Evolutionary conservation across 2,797 vertebrate species (phyloP), one percentile per base, ranked within the genome.

Genomic region (Poeciliopsis turneri): DNA sequence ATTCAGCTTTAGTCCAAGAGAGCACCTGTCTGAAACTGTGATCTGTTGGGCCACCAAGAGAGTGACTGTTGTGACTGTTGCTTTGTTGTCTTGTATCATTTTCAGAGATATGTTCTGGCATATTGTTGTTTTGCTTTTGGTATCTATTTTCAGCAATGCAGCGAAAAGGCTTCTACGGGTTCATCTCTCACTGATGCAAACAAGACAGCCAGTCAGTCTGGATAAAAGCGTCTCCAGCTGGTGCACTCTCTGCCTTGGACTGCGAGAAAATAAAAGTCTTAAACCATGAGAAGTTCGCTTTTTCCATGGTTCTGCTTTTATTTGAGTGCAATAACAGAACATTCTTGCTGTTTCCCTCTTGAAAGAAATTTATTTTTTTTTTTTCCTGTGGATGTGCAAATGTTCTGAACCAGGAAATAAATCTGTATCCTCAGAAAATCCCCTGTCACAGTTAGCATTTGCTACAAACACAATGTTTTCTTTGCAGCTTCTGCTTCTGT

Each of bases 161-260:
- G 70, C 57, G 23, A 77, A 74, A 74, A 74, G 75, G 9, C 69
- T 83, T 85, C 77, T 70, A 8, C 3, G 43, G 55, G 59, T 72
- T 84, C 64, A 78, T 79, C 83, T 88, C 64, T 49, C 53, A 41
- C 64, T 85, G 86, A 84, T 74, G 81, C 77, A 85, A 90, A 90
- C 78, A 80, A 84, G 87, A 89, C 87, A 88, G 86, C 75, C 13
- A 77, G 84, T 82, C 81, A 82, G 76, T 79, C 72, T 68, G 75
- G 75, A 91, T 92, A 80, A 92, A 90, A 88, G 87, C 64, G 20
- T 51, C 85, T 86, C 83, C 86, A 88, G 84, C 82, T 84, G 84
- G 75, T 81, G 84, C 43, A 30, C 79, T 82, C 53, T 55, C 77
- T 61, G 82, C 78, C 77, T 87, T 74, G 78, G 70, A 78, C 83